These are phyloP conservation scores for Malurus splendens DNA, from an alignment of 2,797 vertebrate species.

Conservation along the genomic window DNA sequence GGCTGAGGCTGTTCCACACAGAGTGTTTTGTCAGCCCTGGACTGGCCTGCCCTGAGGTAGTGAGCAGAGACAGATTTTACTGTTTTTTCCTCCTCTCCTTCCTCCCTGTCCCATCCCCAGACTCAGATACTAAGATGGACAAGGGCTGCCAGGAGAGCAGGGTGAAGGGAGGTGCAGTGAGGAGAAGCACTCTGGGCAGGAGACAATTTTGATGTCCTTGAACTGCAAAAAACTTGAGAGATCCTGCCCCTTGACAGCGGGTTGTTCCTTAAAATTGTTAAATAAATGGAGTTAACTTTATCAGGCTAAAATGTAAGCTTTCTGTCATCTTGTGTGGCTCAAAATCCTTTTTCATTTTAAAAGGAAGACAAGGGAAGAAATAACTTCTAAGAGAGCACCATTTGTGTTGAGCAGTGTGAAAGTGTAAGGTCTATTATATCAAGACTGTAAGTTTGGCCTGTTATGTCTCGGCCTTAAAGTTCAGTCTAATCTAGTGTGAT, in stretches of 20 bases:
- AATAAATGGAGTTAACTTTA: neutral
- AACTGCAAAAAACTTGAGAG: neutral
- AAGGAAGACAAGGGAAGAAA: neutral
- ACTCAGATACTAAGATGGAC: accelerated
- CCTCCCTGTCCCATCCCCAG: neutral
- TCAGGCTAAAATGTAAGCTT: neutral
- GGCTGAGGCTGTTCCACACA: accelerated
- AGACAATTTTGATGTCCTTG: neutral
- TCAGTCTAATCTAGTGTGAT: neutral
- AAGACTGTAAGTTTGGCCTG: neutral
- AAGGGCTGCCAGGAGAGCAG: neutral
- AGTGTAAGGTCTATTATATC: neutral
- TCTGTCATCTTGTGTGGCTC: neutral
- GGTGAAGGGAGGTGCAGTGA: neutral
- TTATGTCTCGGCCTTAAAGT: neutral
- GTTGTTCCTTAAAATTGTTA: neutral
- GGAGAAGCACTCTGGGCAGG: neutral
- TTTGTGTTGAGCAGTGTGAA: neutral
- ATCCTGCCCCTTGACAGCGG: neutral
- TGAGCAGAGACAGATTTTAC: neutral
- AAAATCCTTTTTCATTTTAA: neutral
- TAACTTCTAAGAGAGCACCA: neutral
- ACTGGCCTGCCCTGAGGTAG: neutral
- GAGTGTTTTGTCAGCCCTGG: neutral
- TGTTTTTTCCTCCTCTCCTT: neutral